These are phyloP conservation scores for Drosophila atripex DNA, from an alignment of 2,888 invertebrate species.

Conservation along the genomic window DNA sequence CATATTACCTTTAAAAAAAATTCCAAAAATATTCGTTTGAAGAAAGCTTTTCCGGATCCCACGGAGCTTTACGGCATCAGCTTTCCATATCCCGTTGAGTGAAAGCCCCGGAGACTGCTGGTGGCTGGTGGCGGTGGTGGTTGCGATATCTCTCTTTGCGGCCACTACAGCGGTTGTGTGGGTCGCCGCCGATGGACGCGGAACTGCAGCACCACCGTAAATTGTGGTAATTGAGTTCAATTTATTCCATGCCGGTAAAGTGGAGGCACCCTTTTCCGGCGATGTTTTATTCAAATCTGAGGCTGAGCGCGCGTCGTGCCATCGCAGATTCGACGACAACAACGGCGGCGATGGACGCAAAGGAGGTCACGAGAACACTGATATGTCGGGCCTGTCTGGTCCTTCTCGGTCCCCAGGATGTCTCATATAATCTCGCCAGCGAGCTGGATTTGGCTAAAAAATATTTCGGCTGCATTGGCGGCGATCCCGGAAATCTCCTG, in stretches of 20 bases:
- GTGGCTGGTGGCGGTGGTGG: conserved; percentile 15
- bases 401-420: conserved; percentile 49
- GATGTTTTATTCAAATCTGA: conserved; percentile 57
- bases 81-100: conserved; percentile 63
- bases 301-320: conserved; percentile 41
- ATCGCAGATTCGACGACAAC: conserved; percentile 41
- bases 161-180: conserved; percentile 1
- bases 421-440: conserved; percentile 46
- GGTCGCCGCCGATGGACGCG: conserved; percentile 16
- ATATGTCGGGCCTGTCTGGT: conserved; percentile 69
- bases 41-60: conserved; percentile 28
- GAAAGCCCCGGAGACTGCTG: conserved; percentile 38
- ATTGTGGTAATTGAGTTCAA: conserved; percentile 66
- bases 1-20: no score
- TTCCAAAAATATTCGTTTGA: not conserved
- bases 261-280: conserved; percentile 15
- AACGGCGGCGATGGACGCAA: not conserved
- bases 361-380: conserved; percentile 37
- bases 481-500: conserved; percentile 1
- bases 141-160: conserved; percentile 8
- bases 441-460: conserved; percentile 64
- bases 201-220: conserved; percentile 35
- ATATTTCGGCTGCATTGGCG: conserved; percentile 57
- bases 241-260: conserved; percentile 40
- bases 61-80: conserved; percentile 28